phyloP scores from a whole-genome alignment of 2,797 vertebrate species.

The Bradypus variegatus region DNA sequence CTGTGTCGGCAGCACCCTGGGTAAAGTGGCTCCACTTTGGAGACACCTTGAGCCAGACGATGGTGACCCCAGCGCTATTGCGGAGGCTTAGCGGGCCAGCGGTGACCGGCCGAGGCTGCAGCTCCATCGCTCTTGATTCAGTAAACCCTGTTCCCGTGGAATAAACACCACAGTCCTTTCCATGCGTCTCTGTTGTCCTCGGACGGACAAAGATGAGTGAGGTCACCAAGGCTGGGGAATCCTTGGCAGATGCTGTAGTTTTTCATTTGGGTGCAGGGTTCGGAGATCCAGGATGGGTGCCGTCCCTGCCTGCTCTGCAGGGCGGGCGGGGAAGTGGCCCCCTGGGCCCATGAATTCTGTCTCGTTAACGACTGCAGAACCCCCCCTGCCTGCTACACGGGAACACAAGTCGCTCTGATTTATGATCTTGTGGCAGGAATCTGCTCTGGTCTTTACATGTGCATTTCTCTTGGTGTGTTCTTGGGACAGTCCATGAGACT shows the following conservation, averaged over 20 bases:
- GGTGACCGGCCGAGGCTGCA: too few species aligned
- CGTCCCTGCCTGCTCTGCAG: not conserved
- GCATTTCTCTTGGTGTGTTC: not conserved
- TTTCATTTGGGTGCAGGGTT: not conserved
- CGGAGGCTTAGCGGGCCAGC: too few species aligned
- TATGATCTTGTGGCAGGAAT: not conserved
- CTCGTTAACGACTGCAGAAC: fast-evolving
- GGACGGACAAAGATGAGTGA: not conserved
- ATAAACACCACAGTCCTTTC: too few species aligned
- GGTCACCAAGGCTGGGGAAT: fast-evolving
- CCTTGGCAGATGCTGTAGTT: not conserved
- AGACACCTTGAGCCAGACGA: not conserved
- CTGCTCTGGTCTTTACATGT: not conserved
- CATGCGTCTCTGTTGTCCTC: too few species aligned
- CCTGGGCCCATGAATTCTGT: not conserved
- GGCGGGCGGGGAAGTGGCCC: too few species aligned
- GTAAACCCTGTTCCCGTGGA: too few species aligned
- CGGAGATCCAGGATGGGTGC: not conserved
- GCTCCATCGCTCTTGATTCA: too few species aligned
- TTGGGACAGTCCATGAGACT: not conserved
- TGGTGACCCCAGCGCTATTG: not conserved
- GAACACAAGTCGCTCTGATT: fast-evolving
- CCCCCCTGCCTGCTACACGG: not conserved
- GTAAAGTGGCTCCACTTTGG: not conserved
- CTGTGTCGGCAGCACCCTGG: too few species aligned